phyloP scores from a whole-genome alignment of 2,797 vertebrate species.

The Sternotherus odoratus region DNA sequence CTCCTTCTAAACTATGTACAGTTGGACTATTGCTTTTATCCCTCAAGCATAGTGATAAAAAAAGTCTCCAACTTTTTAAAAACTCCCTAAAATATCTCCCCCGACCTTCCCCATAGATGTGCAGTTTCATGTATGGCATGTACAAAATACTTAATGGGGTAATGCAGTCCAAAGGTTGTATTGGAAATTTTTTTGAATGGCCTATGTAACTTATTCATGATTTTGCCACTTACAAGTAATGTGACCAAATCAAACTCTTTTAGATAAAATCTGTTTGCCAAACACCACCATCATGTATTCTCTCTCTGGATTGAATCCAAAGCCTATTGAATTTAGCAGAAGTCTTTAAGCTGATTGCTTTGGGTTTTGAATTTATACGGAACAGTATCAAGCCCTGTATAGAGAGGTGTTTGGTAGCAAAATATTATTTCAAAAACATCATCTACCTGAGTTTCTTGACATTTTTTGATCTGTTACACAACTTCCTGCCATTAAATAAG shows the following conservation, averaged over 20 bases:
- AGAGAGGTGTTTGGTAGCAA: not conserved
- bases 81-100: constrained; percentile 55
- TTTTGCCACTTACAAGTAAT: not conserved
- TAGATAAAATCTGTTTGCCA: not conserved
- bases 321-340: not conserved
- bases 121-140: not conserved
- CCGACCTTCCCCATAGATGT: not conserved
- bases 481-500: constrained; percentile 47
- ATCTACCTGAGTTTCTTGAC: constrained; percentile 14
- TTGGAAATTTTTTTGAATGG: not conserved
- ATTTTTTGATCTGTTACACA: constrained; percentile 17
- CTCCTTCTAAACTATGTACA: constrained; percentile 51
- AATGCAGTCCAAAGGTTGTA: not conserved
- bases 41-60: constrained; percentile 54
- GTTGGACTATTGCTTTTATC: constrained; percentile 47
- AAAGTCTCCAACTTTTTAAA: constrained; percentile 51
- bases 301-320: not conserved
- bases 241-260: not conserved
- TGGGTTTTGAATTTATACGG: not conserved
- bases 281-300: not conserved
- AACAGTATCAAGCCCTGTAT: not conserved
- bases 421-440: constrained; percentile 20
- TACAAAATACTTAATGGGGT: not conserved
- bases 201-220: not conserved
- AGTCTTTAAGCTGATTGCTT: not conserved